Percentiles rank a stretch among this genome's conserved stretches.
These are phyloP conservation scores for Ostrea edulis DNA, from an alignment of 1,140 invertebrate genomes.

Conservation along the genomic window DNA sequence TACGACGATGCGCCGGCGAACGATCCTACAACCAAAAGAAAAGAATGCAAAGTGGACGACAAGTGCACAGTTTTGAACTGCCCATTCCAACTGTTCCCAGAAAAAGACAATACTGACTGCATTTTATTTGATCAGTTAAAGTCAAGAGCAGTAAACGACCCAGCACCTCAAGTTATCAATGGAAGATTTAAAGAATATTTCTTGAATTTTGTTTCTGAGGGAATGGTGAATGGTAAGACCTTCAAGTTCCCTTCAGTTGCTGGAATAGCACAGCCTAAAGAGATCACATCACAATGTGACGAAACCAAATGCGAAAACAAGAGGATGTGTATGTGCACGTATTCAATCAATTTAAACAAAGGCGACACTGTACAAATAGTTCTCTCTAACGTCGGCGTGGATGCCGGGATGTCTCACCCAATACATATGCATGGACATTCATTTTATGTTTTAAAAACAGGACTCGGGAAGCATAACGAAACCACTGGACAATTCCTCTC, in stretches of 20 bases:
- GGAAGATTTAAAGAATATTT: conserved; percentile 67
- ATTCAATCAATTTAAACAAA: conserved; percentile 52
- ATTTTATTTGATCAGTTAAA: conserved; percentile 58
- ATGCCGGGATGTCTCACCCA: conserved; percentile 83
- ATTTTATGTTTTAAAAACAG: conserved; percentile 85
- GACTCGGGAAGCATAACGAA: conserved; percentile 59
- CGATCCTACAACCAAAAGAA: conserved; percentile 81
- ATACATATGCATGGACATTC: conserved; percentile 89
- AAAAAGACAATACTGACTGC: conserved; percentile 59
- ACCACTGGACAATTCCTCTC: conserved; percentile 71
- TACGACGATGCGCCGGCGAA: conserved; percentile 84
- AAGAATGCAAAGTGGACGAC: conserved; percentile 51
- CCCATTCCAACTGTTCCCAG: conserved; percentile 68
- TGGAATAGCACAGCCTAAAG: conserved; percentile 67
- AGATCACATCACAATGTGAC: conserved; percentile 54
- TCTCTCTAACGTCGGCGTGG: conserved; percentile 81
- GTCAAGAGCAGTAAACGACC: conserved; percentile 51
- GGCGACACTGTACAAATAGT: conserved; percentile 68
- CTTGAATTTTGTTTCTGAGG: conserved; percentile 74
- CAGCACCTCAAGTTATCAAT: conserved; percentile 41
- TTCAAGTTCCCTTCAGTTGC: conserved; percentile 65
- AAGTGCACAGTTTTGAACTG: conserved; percentile 70
- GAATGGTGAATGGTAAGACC: conserved; percentile 68
- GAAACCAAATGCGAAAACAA: conserved; percentile 59
- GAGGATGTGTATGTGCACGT: conserved; percentile 52